phyloP scores from a whole-genome alignment of 2,113 vertebrate genomes.

The Neogale vison region DNA sequence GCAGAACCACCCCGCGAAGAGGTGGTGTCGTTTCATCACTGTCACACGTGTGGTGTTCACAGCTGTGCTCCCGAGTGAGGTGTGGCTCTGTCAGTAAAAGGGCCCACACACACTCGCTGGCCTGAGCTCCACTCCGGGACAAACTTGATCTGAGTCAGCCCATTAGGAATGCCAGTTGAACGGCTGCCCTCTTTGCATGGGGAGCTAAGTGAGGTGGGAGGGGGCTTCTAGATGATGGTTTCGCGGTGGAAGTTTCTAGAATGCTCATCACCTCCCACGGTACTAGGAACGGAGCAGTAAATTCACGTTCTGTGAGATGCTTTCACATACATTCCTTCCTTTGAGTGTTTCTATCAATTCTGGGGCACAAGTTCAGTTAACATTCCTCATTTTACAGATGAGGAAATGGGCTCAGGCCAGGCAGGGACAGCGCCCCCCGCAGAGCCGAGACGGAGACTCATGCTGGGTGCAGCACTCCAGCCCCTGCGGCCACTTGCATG shows the following conservation, averaged over 20 bases:
- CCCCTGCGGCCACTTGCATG: accelerated
- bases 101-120: accelerated
- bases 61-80: accelerated
- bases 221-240: neutral
- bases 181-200: accelerated
- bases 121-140: accelerated
- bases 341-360: neutral
- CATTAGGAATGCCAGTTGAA: accelerated
- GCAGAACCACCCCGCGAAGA: accelerated
- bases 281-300: neutral
- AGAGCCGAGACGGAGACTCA: accelerated
- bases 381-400: no score
- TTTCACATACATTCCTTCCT: no score
- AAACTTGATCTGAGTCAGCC: accelerated
- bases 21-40: accelerated
- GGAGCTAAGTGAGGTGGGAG: neutral
- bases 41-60: accelerated
- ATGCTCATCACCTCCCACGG: neutral
- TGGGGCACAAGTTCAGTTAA: accelerated
- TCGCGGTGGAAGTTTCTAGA: neutral
- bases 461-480: accelerated
- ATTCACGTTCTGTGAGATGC: neutral
- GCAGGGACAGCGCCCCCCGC: accelerated
- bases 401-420: neutral
- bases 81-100: accelerated